A percentile compares a stretch with the other conserved stretches of the same genome.
Evolutionary conservation across 2,113 vertebrate genomes (phyloP).

Genomic region (Astur gentilis): DNA sequence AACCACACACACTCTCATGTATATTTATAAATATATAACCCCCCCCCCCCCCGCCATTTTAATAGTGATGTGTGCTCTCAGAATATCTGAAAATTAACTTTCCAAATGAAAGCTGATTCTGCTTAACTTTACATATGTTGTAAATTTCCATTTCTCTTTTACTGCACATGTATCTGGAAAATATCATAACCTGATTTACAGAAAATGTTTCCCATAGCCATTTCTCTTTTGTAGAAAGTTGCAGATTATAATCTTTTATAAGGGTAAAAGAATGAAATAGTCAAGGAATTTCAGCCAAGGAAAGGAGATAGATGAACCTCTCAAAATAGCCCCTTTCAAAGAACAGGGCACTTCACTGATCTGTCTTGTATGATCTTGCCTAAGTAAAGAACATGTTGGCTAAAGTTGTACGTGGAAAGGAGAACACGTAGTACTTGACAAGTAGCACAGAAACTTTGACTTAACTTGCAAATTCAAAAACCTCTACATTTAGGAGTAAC

Average conservation of each 20-base stretch:
- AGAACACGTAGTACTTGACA: not conserved
- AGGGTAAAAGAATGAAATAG: not conserved
- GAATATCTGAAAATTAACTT: not conserved
- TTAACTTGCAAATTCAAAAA: not conserved
- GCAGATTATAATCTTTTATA: not conserved
- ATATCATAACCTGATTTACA: conserved; percentile 14
- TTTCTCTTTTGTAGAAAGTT: not conserved
- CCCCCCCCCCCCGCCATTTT: not conserved
- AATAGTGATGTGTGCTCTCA: not conserved
- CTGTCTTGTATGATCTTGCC: not conserved
- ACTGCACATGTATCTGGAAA: conserved; percentile 19
- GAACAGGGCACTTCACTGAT: not conserved
- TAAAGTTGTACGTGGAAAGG: not conserved
- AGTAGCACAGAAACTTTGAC: not conserved
- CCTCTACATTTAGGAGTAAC: not conserved
- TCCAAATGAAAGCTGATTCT: conserved; percentile 14
- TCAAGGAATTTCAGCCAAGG: not conserved
- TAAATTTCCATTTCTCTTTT: conserved; percentile 18
- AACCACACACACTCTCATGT: not conserved
- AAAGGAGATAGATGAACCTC: not conserved
- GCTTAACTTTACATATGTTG: conserved; percentile 13
- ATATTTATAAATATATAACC: not conserved
- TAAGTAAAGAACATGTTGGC: not conserved
- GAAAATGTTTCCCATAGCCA: not conserved
- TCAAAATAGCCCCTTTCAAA: not conserved